Evolutionary conservation across 1,140 invertebrate species (phyloP).

Genomic region (Brachionus paranguensis): DNA sequence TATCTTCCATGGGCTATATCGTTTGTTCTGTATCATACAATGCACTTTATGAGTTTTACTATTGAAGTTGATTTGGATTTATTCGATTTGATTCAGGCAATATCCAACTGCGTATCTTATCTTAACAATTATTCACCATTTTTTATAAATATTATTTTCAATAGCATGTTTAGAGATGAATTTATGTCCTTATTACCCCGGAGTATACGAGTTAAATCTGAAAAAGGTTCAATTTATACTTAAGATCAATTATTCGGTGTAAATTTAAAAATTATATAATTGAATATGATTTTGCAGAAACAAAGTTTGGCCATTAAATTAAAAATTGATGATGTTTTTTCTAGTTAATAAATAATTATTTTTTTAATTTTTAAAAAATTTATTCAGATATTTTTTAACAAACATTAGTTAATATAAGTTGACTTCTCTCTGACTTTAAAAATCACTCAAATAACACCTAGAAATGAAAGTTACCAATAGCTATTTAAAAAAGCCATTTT

Average conservation of each 20-base stretch:
- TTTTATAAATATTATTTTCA: not conserved
- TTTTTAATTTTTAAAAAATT: too few relatives aligned
- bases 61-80: not conserved
- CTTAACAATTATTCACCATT: conserved; percentile 9
- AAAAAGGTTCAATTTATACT: not conserved
- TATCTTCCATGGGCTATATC: not conserved
- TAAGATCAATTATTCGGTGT: not conserved
- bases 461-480: too few relatives aligned
- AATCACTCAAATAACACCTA: too few relatives aligned
- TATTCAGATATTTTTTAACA: too few relatives aligned
- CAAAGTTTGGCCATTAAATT: too few relatives aligned
- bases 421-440: too few relatives aligned
- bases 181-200: not conserved
- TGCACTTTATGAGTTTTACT: not conserved
- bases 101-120: not conserved
- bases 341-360: too few relatives aligned
- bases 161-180: not conserved
- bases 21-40: not conserved
- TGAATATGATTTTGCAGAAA: too few relatives aligned
- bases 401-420: too few relatives aligned
- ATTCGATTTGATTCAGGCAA: not conserved
- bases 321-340: too few relatives aligned
- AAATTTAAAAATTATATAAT: too few relatives aligned
- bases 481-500: too few relatives aligned
- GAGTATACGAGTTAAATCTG: not conserved